These are phyloP conservation scores for Phoeniculus purpureus DNA, from an alignment of 2,797 vertebrate species.

Conservation along the genomic window DNA sequence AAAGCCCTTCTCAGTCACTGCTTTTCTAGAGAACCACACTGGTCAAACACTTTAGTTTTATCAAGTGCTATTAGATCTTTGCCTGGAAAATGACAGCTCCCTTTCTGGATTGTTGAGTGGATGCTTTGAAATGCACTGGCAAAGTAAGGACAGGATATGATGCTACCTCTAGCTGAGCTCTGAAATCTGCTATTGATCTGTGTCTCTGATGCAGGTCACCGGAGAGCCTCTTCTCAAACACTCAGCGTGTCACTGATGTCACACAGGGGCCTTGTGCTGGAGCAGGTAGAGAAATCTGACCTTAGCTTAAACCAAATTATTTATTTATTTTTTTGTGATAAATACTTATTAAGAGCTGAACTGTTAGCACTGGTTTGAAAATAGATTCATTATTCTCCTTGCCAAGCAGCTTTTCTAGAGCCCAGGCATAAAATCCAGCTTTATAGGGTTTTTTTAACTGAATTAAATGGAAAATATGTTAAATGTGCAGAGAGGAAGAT, in stretches of 20 bases:
- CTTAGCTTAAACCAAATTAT: not conserved
- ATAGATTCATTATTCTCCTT: not conserved
- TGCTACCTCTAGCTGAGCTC: not conserved
- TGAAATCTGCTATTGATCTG: not conserved
- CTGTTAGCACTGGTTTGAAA: not conserved
- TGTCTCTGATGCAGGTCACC: not conserved
- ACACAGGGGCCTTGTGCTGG: not conserved
- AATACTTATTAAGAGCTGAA: not conserved
- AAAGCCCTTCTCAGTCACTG: not conserved
- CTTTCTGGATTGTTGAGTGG: not conserved
- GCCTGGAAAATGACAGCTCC: not conserved
- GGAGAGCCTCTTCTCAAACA: not conserved
- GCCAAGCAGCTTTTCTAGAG: not conserved
- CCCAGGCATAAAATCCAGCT: not conserved
- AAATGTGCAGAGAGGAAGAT: not conserved
- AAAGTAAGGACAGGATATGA: not conserved
- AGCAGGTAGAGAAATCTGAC: not conserved
- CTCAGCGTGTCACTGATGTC: not conserved
- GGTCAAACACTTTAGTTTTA: not conserved
- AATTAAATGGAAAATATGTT: not conserved
- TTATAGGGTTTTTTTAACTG: not conserved
- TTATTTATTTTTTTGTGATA: not conserved
- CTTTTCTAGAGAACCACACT: accelerated
- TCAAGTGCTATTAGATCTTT: not conserved
- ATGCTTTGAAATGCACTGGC: not conserved